A percentile compares a stretch with the other conserved stretches of the same genome.
Evolutionary conservation across 2,888 invertebrate genomes (phyloP).

Genomic region (Tetragonisca angustula): DNA sequence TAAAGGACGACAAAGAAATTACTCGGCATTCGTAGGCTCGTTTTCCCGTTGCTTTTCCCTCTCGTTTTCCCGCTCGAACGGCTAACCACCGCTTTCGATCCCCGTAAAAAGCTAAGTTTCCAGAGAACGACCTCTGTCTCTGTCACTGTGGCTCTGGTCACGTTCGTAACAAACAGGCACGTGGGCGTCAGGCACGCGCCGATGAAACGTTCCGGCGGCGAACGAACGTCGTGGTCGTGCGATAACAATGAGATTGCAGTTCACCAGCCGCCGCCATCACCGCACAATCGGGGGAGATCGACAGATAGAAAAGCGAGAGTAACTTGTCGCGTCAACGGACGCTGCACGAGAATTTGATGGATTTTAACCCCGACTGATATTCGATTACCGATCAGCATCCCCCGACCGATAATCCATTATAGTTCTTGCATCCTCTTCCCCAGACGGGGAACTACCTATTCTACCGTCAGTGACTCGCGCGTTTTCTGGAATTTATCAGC

Average conservation of each 20-base stretch:
- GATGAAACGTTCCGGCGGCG: constrained; percentile 9
- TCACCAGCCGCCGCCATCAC: not conserved
- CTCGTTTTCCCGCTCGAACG: constrained; percentile 44
- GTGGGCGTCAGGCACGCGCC: not conserved
- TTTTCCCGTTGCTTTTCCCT: constrained; percentile 47
- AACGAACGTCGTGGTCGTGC: not conserved
- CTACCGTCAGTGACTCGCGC: constrained; percentile 75
- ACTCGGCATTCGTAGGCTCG: constrained; percentile 68
- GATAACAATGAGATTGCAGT: constrained; percentile 30
- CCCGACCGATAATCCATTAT: constrained; percentile 80
- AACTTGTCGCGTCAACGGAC: constrained; percentile 53
- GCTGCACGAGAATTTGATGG: constrained; percentile 76
- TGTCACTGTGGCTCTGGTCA: too few relatives aligned
- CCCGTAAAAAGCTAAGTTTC: constrained; percentile 65
- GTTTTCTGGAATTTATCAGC: constrained; percentile 80
- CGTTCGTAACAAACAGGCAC: not conserved
- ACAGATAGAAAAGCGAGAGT: constrained; percentile 33
- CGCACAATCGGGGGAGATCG: constrained; percentile 5
- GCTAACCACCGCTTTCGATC: constrained; percentile 29
- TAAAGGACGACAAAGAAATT: constrained; percentile 73
- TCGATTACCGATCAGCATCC: constrained; percentile 76
- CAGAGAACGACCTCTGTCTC: not conserved
- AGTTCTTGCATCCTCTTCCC: constrained; percentile 76
- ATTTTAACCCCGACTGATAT: constrained; percentile 81
- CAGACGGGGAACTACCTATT: constrained; percentile 59